These are phyloP conservation scores for Neogobius melanostomus DNA, from an alignment of 2,113 vertebrate species.

Conservation along the genomic window DNA sequence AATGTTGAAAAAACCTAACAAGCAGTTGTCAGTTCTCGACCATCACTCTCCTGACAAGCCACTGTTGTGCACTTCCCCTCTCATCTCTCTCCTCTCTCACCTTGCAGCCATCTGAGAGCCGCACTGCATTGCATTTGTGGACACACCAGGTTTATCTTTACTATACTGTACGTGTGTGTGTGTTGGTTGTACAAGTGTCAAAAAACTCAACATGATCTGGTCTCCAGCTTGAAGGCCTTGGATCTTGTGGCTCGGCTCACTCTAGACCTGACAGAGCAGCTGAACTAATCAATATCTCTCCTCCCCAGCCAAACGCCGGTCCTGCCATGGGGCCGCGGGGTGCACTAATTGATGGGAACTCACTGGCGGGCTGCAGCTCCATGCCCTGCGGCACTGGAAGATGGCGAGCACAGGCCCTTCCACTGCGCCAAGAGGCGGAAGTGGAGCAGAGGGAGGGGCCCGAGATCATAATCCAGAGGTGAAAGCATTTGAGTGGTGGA, in stretches of 20 bases:
- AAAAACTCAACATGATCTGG: constrained; percentile 78
- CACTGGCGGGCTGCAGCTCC: constrained; percentile 82
- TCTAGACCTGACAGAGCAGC: constrained; percentile 94
- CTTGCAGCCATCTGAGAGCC: constrained; percentile 73
- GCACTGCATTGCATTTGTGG: constrained; percentile 71
- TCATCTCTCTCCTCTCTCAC: constrained; percentile 83
- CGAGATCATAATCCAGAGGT: constrained; percentile 63
- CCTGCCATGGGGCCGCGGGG: constrained; percentile 84
- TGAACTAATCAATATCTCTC: constrained; percentile 93
- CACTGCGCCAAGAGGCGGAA: constrained; percentile 61
- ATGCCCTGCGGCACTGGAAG: constrained; percentile 86
- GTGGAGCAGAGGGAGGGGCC: constrained; percentile 56
- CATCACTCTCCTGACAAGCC: constrained; percentile 83
- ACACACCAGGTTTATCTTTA: constrained; percentile 24
- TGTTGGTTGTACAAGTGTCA: constrained; percentile 64
- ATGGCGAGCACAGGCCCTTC: constrained; percentile 73
- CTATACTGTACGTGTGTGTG: constrained; percentile 53
- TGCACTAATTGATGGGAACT: constrained; percentile 95
- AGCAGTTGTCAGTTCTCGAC: constrained; percentile 89
- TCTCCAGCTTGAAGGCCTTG: constrained; percentile 86
- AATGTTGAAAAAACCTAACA: constrained; percentile 86
- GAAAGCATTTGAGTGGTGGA: constrained; percentile 52
- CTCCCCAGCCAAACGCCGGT: constrained; percentile 83
- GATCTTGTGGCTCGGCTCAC: constrained; percentile 87
- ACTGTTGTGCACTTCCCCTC: constrained; percentile 86